Conservation (phyloP, 1,140 invertebrate genomes). For the Artemia franciscana region DNA sequence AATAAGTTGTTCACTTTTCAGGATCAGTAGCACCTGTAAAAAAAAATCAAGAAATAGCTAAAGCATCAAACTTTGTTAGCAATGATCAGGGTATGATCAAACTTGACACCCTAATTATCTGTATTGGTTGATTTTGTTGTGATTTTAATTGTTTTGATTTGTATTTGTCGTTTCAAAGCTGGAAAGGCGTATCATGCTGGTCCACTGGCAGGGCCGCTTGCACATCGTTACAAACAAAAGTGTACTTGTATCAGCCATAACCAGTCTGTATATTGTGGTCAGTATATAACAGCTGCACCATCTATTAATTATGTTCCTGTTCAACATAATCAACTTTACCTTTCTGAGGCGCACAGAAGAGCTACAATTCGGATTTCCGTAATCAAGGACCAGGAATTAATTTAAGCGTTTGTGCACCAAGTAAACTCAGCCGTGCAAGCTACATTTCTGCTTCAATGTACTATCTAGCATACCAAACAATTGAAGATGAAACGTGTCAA, state of each 20-base stretch:
- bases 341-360: background rate
- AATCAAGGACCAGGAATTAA: slow-evolving; percentile 1
- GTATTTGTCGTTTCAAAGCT: slow-evolving; percentile 37
- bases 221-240: slow-evolving; percentile 17
- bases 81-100: slow-evolving; percentile 47
- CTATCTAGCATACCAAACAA: slow-evolving; percentile 18
- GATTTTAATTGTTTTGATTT: slow-evolving; percentile 63
- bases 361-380: slow-evolving; percentile 1
- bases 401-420: slow-evolving; percentile 1
- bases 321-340: background rate
- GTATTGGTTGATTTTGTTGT: slow-evolving; percentile 74
- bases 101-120: slow-evolving; percentile 72
- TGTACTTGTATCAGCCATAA: slow-evolving; percentile 21
- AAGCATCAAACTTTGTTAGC: too few species aligned
- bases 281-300: slow-evolving; percentile 7
- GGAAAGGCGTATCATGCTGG: slow-evolving; percentile 31
- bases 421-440: slow-evolving; percentile 6
- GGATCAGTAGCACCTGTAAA: too few species aligned
- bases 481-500: background rate
- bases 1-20: too few species aligned
- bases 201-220: slow-evolving; percentile 30
- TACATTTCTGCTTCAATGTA: slow-evolving; percentile 17
- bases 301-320: background rate
- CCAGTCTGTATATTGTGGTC: slow-evolving; percentile 1
- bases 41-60: too few species aligned